Base-by-base conservation (phyloP, 2,888 invertebrate species). In the Nyleta sp. region DNA sequence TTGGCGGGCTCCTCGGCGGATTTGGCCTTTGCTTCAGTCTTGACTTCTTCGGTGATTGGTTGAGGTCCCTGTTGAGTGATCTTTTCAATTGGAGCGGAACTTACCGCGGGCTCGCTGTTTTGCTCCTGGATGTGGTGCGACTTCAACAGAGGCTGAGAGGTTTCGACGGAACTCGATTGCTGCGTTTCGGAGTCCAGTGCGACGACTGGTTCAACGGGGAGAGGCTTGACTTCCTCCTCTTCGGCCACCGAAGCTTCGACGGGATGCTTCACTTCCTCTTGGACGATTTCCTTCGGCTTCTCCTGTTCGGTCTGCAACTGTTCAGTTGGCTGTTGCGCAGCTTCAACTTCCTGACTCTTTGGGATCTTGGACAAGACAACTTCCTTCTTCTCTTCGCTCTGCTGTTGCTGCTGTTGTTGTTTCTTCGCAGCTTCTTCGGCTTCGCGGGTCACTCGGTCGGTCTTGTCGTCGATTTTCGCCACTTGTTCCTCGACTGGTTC, bases 401-500 rank as follows among this genome's bases (percentile, higher is more conserved):
- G 80, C 38, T 72, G 72, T 31, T 73, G 62, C 13, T 71, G 67
- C 13, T 70, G 62, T 40, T 50, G 50, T 8, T 18, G 20, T 28
- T 81, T 72, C 38, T 78, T 80, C 10, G 83, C 83, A 3, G 83
- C 81, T 59, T 87, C 85, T 50, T 87, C 88, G 22, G 87, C 85
- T 10, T 88, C 87, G 10, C 88, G 87, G 13, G 88, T 88, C 17
- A 88, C 87, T 10, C 88, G 86, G 62, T 88, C 88, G 11, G 84
- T 84, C 20, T 87, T 87, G 24, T 86, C 86, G 10, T 83, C 83
- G 28, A 91, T 85, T 78, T 91, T 91, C 20, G 88, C 81, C 50
- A 53, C 40, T 28, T 83, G 82, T 11, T 82, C 82, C 6, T 75
- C 82, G 7, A 74, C 72, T 53, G 81, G 80, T 60, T 81, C 84